Evolutionary conservation across 2,888 invertebrate species (phyloP).

Genomic region (Molorchus minor): DNA sequence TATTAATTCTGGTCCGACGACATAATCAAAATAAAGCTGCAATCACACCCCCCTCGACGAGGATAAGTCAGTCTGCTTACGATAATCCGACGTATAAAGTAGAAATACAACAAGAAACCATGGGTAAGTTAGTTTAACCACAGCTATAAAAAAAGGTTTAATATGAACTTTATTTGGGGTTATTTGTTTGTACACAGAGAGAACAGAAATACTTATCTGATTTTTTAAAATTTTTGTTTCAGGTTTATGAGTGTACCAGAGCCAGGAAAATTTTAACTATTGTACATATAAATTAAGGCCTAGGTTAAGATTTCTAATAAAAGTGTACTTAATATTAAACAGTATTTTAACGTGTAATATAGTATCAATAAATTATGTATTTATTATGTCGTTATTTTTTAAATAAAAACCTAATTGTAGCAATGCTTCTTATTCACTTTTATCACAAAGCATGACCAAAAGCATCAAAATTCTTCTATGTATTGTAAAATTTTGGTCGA

Average conservation of each 20-base stretch:
- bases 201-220: no score
- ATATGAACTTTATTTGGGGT: no score
- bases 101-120: conserved; percentile 90
- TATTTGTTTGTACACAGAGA: no score
- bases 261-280: conserved; percentile 30
- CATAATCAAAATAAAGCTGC: conserved; percentile 76
- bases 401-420: conserved; percentile 17
- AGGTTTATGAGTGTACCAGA: conserved; percentile 43
- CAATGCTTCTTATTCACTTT: no score
- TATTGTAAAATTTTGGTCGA: conserved; percentile 51
- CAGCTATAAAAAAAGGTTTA: no score
- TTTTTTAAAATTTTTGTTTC: conserved; percentile 30
- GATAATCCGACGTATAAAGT: conserved; percentile 95
- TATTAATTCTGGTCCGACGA: conserved; percentile 81
- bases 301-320: conserved; percentile 37
- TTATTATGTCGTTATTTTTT: conserved; percentile 33
- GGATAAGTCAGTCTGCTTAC: conserved; percentile 87
- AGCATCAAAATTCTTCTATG: conserved; percentile 53
- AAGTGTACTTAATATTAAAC: conserved; percentile 45
- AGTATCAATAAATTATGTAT: conserved; percentile 42
- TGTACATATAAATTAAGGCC: conserved; percentile 47
- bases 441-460: conserved; percentile 11
- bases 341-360: conserved; percentile 50
- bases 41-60: conserved; percentile 74
- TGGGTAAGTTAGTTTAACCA: no score